Conservation (phyloP, 2,888 invertebrate species). For the Plagodis pulveraria region DNA sequence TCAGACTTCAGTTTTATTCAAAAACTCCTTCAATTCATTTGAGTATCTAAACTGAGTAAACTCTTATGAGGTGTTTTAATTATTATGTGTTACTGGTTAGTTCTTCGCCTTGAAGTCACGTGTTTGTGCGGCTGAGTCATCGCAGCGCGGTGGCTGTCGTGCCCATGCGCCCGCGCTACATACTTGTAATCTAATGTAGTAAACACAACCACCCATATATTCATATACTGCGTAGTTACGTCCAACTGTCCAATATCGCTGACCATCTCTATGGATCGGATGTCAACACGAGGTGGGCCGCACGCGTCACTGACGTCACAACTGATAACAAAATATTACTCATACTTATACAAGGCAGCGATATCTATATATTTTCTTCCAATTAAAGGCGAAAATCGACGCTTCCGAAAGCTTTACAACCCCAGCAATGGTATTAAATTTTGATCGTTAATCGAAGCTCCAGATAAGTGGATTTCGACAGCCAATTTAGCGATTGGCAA, state of each 20-base stretch:
- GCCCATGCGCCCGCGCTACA: conserved; percentile 13
- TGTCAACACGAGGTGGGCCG: conserved; percentile 4
- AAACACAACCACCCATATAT: conserved; percentile 50
- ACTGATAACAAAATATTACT: too few relatives aligned
- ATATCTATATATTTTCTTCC: conserved; percentile 9
- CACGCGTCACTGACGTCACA: too few relatives aligned
- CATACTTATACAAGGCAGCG: too few relatives aligned
- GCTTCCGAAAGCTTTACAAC: conserved; percentile 19
- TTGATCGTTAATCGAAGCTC: conserved; percentile 30
- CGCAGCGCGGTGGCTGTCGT: conserved; percentile 11
- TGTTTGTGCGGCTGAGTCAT: conserved; percentile 60
- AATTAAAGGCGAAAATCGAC: conserved; percentile 19
- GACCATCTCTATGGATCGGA: conserved; percentile 5
- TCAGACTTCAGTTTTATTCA: too few relatives aligned
- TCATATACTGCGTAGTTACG: conserved; percentile 52
- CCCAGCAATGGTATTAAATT: conserved; percentile 30
- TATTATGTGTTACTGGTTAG: conserved; percentile 44
- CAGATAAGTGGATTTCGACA: conserved; percentile 36
- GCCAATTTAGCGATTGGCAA: conserved; percentile 35
- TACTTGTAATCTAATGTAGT: conserved; percentile 40
- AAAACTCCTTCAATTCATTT: too few relatives aligned
- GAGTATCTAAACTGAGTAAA: too few relatives aligned
- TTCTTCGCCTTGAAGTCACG: conserved; percentile 73
- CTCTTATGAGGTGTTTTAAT: conserved; percentile 12
- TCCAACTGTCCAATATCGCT: background rate